phyloP scores from a whole-genome alignment of 1,140 invertebrate genomes.

The Cyclargus thomasi region DNA sequence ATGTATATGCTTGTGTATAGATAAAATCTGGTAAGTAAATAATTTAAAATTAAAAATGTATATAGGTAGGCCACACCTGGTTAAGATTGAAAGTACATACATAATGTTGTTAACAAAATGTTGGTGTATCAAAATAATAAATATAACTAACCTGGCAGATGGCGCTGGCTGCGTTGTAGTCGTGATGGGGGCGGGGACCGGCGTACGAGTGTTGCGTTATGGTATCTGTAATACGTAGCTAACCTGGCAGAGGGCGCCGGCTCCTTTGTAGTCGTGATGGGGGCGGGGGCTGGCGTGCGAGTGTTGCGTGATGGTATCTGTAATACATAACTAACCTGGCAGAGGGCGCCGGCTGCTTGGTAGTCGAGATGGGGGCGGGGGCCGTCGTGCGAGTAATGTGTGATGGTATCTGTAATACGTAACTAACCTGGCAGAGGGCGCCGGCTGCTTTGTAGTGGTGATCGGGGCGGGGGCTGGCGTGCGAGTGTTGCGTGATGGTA shows the following conservation, averaged over 20 bases:
- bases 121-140: no score
- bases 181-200: constrained; percentile 30
- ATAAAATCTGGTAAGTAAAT: no score
- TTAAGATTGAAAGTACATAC: no score
- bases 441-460: constrained; percentile 36
- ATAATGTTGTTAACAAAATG: no score
- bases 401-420: constrained; percentile 19
- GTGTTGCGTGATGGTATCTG: neutral
- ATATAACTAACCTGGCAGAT: constrained; percentile 26
- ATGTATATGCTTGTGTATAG: no score
- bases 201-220: neutral
- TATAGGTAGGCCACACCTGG: no score
- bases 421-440: constrained; percentile 31
- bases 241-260: constrained; percentile 36
- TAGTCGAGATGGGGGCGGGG: constrained; percentile 31
- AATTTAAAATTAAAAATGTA: no score
- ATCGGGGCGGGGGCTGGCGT: constrained; percentile 36
- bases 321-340: constrained; percentile 26
- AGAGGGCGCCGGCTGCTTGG: constrained; percentile 37
- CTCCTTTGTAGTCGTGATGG: constrained; percentile 34
- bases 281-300: constrained; percentile 24
- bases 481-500: constrained; percentile 34
- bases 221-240: neutral
- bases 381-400: constrained; percentile 34
- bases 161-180: constrained; percentile 36